Conservation (phyloP, 2,888 invertebrate species). For the Eubasilissa splendida region DNA sequence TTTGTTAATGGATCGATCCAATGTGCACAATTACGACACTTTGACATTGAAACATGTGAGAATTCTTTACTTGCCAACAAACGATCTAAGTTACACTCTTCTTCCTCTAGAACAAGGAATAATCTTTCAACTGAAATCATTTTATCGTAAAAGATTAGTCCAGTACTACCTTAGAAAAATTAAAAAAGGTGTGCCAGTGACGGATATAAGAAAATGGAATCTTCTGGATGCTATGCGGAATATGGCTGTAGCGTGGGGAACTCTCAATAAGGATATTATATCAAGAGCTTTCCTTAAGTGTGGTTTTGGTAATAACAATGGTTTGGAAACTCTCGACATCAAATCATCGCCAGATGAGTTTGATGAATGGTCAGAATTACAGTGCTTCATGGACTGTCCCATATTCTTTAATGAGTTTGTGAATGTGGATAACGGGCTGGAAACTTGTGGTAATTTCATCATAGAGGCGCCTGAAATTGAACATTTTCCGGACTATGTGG, state of each 20-base stretch:
- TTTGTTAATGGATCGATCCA: conserved; percentile 39
- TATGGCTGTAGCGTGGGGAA: conserved; percentile 29
- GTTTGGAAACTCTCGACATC: conserved; percentile 1
- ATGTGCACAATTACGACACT: conserved; percentile 20
- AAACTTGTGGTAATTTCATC: conserved; percentile 28
- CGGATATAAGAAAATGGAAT: conserved; percentile 23
- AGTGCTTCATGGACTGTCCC: conserved; percentile 33
- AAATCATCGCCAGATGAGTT: conserved; percentile 17
- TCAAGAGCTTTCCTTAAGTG: conserved; percentile 19
- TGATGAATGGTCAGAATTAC: conserved; percentile 42
- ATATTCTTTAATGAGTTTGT: conserved; percentile 31
- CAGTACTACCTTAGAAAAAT: conserved; percentile 33
- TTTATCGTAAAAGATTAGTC: conserved; percentile 30
- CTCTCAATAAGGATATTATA: conserved; percentile 15
- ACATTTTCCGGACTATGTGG: conserved; percentile 18
- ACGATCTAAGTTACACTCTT: conserved; percentile 33
- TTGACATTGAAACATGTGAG: conserved; percentile 19
- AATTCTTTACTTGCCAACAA: conserved; percentile 32
- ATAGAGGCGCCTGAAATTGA: conserved; percentile 27
- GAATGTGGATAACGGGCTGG: conserved; percentile 30
- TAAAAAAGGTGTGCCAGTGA: conserved; percentile 30
- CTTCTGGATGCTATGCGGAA: conserved; percentile 30
- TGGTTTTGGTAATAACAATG: neutral
- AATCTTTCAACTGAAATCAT: conserved; percentile 8
- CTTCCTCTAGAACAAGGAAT: conserved; percentile 41